Percentiles rank a stretch among this genome's conserved stretches.
Evolutionary conservation across 1,140 invertebrate species (phyloP).

Genomic region (Brachionus sp.): DNA sequence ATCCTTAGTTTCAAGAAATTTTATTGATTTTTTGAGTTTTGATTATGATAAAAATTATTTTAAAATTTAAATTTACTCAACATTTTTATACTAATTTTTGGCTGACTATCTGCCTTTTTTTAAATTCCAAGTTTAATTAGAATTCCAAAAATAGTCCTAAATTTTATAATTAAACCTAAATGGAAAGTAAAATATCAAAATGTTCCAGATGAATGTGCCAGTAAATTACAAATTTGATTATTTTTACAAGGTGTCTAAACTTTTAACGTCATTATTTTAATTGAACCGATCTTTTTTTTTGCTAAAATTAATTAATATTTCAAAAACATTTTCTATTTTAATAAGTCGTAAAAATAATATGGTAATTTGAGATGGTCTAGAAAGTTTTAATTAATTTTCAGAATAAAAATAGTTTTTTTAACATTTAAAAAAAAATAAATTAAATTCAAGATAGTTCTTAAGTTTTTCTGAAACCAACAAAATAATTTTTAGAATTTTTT

Average conservation of each 20-base stretch:
- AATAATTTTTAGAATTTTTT: neutral
- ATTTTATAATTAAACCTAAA: neutral
- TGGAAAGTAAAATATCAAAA: neutral
- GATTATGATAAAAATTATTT: too few species aligned
- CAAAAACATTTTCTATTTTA: neutral
- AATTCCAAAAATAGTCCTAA: neutral
- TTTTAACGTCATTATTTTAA: neutral
- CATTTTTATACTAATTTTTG: too few species aligned
- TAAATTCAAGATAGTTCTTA: neutral
- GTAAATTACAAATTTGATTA: neutral
- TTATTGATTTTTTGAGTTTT: too few species aligned
- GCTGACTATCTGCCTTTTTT: neutral
- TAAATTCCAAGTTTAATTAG: neutral
- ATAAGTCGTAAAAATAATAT: neutral
- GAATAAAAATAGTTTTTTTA: neutral
- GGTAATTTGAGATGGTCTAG: neutral
- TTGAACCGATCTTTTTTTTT: neutral
- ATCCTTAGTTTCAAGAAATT: too few species aligned
- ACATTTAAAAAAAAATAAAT: neutral
- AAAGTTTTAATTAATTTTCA: neutral
- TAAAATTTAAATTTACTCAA: too few species aligned
- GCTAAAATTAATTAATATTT: neutral
- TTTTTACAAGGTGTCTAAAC: too few species aligned
- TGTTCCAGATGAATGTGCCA: neutral
- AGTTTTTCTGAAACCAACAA: neutral